Conservation (phyloP, 2,888 invertebrate species). For the Epinotia brunnichana region DNA sequence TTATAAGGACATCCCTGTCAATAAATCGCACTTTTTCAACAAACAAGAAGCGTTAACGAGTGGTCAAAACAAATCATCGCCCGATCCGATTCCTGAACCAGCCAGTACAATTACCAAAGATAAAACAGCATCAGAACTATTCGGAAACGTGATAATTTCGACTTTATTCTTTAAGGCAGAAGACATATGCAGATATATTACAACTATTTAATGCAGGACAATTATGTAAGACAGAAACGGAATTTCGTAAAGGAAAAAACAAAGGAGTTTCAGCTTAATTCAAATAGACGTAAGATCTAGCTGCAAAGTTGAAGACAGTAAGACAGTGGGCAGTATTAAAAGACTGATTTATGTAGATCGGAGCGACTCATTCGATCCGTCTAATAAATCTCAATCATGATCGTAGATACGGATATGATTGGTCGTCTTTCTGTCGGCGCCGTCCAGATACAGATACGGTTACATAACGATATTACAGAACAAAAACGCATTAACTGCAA, state of each 20-base stretch:
- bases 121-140: not conserved
- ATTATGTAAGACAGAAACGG: conserved; percentile 3
- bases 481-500: conserved; percentile 24
- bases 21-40: conserved; percentile 41
- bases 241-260: conserved; percentile 7
- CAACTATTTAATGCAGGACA: conserved; percentile 9
- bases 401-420: conserved; percentile 71
- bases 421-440: conserved; percentile 69
- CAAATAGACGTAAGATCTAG: conserved; percentile 16
- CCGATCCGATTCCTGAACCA: conserved; percentile 56
- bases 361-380: conserved; percentile 64
- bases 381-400: conserved; percentile 82
- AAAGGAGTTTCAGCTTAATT: conserved; percentile 18
- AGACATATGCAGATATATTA: not conserved
- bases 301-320: conserved; percentile 6
- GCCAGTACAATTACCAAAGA: conserved; percentile 53
- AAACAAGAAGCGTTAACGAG: conserved; percentile 64
- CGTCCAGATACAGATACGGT: conserved; percentile 58
- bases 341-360: conserved; percentile 56
- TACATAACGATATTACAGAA: conserved; percentile 41
- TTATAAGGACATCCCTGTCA: conserved; percentile 4
- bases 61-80: conserved; percentile 67
- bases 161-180: conserved; percentile 6
- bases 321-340: conserved; percentile 37
- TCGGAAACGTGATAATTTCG: not conserved